These are phyloP conservation scores for Urosaurus nigricauda DNA, from an alignment of 2,797 vertebrate genomes.

Conservation along the genomic window DNA sequence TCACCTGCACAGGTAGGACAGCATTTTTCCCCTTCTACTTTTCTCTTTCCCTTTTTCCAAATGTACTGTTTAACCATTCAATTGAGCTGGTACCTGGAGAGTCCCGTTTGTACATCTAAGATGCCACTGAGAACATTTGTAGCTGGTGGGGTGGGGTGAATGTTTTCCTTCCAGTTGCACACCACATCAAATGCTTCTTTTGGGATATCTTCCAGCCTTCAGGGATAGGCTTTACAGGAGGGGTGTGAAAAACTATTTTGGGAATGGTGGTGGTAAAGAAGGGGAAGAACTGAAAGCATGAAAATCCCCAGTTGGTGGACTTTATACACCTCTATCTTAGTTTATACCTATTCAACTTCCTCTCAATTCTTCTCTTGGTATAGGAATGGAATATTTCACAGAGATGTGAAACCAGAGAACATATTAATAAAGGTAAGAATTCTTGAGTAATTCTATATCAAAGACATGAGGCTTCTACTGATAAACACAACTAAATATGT, in stretches of 20 bases:
- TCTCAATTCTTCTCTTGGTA: slow-evolving; percentile 55
- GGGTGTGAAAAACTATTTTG: background rate
- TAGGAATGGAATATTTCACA: slow-evolving; percentile 91
- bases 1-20: slow-evolving; percentile 86
- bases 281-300: background rate
- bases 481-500: background rate
- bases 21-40: background rate
- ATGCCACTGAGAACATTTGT: background rate
- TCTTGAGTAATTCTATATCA: slow-evolving; percentile 30
- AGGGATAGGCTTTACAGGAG: background rate
- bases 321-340: slow-evolving; percentile 19
- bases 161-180: background rate
- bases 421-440: slow-evolving; percentile 88
- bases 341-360: slow-evolving; percentile 22
- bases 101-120: background rate
- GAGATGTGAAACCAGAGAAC: slow-evolving; percentile 92
- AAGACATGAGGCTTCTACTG: background rate
- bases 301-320: background rate
- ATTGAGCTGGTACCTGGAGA: background rate
- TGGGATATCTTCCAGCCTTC: background rate
- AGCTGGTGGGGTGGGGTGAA: no score
- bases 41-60: background rate
- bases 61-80: background rate
- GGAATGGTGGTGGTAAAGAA: background rate
- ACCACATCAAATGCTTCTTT: background rate